Evolutionary conservation across 2,888 invertebrate genomes (phyloP).

Genomic region (Neoaliturus tenellus): DNA sequence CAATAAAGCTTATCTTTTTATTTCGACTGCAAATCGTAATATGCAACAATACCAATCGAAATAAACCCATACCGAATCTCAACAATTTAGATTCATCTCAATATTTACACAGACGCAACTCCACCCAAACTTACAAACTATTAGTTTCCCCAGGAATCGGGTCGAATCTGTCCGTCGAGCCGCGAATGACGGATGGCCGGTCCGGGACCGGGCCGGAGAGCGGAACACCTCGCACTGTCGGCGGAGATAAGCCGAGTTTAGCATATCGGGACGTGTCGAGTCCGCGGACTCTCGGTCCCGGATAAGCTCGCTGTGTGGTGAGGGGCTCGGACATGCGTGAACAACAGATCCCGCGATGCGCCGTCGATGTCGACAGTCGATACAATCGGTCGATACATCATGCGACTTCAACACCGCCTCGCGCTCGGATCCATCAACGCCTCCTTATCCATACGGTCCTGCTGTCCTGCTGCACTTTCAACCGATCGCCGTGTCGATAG

Average conservation of each 20-base stretch:
- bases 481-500: not conserved
- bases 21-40: no score
- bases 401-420: constrained; percentile 22
- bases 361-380: constrained; percentile 10
- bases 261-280: not conserved
- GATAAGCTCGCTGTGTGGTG: constrained; percentile 40
- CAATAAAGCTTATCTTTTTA: no score
- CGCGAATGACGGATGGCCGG: not conserved
- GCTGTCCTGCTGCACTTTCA: constrained; percentile 8
- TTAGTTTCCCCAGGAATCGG: not conserved
- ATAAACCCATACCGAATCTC: no score
- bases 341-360: constrained; percentile 32
- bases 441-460: not conserved
- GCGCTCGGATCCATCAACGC: constrained; percentile 10
- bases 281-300: not conserved
- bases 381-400: constrained; percentile 37
- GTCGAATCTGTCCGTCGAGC: not conserved
- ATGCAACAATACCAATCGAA: no score
- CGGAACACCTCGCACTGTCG: not conserved
- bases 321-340: constrained; percentile 40
- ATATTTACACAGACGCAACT: not conserved
- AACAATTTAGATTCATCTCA: no score
- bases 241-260: constrained; percentile 31
- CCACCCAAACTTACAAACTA: not conserved
- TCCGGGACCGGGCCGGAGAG: not conserved